Evolutionary conservation across 2,888 invertebrate genomes (phyloP).

Genomic region (Ephialtes manifestator): DNA sequence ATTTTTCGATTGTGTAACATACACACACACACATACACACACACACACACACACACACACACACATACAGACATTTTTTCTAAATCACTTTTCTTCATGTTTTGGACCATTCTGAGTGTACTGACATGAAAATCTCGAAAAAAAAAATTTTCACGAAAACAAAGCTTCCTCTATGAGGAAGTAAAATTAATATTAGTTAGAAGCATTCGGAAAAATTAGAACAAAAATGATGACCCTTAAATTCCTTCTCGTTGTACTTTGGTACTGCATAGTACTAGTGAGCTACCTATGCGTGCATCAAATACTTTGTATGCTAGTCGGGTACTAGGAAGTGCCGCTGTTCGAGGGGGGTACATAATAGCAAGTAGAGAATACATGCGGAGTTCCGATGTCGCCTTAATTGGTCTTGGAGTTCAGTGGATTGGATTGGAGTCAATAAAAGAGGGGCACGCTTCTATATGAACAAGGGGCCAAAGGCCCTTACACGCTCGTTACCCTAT

Average conservation of each 20-base stretch:
- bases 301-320: slow-evolving; percentile 78
- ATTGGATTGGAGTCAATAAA: slow-evolving; percentile 71
- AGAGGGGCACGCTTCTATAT: slow-evolving; percentile 68
- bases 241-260: slow-evolving; percentile 1
- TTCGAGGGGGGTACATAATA: slow-evolving; percentile 46
- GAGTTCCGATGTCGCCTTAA: slow-evolving; percentile 79
- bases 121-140: too few relatives aligned
- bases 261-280: slow-evolving; percentile 3
- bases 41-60: too few relatives aligned
- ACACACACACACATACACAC: too few relatives aligned
- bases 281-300: slow-evolving; percentile 41
- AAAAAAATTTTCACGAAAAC: too few relatives aligned
- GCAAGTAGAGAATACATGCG: slow-evolving; percentile 62
- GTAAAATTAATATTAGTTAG: too few relatives aligned
- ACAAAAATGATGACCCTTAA: background rate
- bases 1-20: too few relatives aligned
- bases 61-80: too few relatives aligned
- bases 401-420: slow-evolving; percentile 72
- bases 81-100: too few relatives aligned
- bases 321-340: slow-evolving; percentile 79
- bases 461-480: slow-evolving; percentile 24
- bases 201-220: background rate
- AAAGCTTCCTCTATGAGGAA: too few relatives aligned
- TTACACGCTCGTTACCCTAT: slow-evolving; percentile 24
- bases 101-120: too few relatives aligned